Evolutionary conservation across 1,140 invertebrate genomes (phyloP).

Genomic region (Heliconius melpomene): DNA sequence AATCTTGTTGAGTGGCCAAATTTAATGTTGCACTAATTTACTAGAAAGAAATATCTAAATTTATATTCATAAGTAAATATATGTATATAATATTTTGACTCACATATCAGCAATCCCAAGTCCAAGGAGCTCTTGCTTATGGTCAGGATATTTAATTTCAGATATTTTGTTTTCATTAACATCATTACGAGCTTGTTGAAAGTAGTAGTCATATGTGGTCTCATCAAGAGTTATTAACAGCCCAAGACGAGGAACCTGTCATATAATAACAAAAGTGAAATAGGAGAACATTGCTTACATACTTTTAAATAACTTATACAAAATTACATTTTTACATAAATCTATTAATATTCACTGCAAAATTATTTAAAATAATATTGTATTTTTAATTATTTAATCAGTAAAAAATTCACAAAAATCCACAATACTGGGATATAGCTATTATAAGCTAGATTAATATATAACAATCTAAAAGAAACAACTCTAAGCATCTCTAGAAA

Average conservation of each 20-base stretch:
- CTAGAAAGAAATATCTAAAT: too few species aligned
- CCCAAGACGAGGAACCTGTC: conserved; percentile 82
- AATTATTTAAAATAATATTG: too few species aligned
- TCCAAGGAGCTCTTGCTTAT: conserved; percentile 88
- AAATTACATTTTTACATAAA: background rate
- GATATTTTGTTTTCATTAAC: conserved; percentile 89
- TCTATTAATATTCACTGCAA: too few species aligned
- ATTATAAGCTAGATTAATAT: background rate
- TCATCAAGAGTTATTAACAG: conserved; percentile 86
- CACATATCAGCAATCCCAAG: conserved; percentile 93
- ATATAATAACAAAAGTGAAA: background rate
- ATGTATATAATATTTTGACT: conserved; percentile 53
- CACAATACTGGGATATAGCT: background rate
- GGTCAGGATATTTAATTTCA: conserved; percentile 88
- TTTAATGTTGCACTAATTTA: too few species aligned
- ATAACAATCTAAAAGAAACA: too few species aligned
- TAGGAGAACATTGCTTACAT: background rate
- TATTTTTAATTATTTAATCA: too few species aligned
- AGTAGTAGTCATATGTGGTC: conserved; percentile 91
- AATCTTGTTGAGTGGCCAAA: too few species aligned
- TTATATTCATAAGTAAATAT: too few species aligned
- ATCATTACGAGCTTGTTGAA: conserved; percentile 91
- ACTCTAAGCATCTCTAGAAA: too few species aligned
- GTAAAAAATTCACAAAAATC: background rate
- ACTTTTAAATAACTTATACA: background rate